Evolutionary conservation across 2,797 vertebrate species (phyloP).

Genomic region (Aphelocoma californica): DNA sequence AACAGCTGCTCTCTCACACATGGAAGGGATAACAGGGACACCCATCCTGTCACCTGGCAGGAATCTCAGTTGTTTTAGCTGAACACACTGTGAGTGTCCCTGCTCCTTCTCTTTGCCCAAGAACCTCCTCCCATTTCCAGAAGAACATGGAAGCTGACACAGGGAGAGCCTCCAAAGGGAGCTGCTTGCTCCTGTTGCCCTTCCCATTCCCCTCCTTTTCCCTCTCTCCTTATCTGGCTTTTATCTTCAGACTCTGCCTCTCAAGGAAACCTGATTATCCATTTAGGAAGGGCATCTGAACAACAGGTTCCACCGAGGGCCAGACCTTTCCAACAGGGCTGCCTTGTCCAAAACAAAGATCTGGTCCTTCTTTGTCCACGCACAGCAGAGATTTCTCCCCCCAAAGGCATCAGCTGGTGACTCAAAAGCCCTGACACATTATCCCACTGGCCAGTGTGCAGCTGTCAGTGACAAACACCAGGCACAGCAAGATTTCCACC

Average conservation of each 20-base stretch:
- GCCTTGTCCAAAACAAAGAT: not conserved
- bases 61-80: not conserved
- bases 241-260: not conserved
- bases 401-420: not conserved
- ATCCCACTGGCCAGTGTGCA: not conserved
- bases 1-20: not conserved
- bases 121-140: not conserved
- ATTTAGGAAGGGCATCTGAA: not conserved
- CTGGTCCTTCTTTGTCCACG: not conserved
- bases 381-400: not conserved
- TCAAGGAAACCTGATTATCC: not conserved
- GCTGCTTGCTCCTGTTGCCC: fast-evolving
- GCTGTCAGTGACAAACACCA: conserved; percentile 38
- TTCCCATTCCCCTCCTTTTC: not conserved
- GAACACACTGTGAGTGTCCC: not conserved
- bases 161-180: not conserved
- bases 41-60: not conserved
- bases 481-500: conserved; percentile 27
- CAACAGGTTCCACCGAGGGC: not conserved
- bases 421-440: conserved; percentile 10
- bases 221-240: not conserved
- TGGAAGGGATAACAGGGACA: not conserved
- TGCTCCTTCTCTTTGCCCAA: not conserved
- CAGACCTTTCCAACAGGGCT: not conserved
- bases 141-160: not conserved